Evolutionary conservation across 2,113 vertebrate species (phyloP).

Genomic region (Hippoglossus stenolepis): DNA sequence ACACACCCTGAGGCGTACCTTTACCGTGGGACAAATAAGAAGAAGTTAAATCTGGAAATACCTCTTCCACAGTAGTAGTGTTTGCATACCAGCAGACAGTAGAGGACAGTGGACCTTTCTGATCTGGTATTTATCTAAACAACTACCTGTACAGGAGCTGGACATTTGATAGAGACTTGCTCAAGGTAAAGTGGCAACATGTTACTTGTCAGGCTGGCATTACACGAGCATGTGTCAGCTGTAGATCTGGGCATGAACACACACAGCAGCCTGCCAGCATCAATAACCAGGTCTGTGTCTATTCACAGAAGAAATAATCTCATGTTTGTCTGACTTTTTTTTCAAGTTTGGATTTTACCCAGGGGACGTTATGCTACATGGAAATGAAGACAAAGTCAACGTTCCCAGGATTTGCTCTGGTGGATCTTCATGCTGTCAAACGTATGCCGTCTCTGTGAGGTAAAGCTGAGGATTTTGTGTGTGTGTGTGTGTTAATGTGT

Average conservation of each 20-base stretch:
- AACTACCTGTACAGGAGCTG: not conserved
- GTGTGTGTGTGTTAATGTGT: not conserved
- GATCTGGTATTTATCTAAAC: not conserved
- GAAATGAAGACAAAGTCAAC: slow-evolving; percentile 40
- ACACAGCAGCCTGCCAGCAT: not conserved
- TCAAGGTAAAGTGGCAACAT: not conserved
- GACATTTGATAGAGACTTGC: not conserved
- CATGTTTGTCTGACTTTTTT: slow-evolving; percentile 9
- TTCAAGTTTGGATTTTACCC: slow-evolving; percentile 12
- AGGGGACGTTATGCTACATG: slow-evolving; percentile 31
- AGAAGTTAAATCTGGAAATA: not conserved
- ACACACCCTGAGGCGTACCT: slow-evolving; percentile 63
- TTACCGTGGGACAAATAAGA: slow-evolving; percentile 10
- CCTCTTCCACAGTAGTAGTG: not conserved
- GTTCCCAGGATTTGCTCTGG: not conserved
- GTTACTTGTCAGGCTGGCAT: slow-evolving; percentile 22
- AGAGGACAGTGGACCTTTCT: not conserved
- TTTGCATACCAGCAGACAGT: not conserved
- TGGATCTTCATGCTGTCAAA: slow-evolving; percentile 12
- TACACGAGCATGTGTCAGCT: slow-evolving; percentile 40
- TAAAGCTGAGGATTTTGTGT: slow-evolving; percentile 32
- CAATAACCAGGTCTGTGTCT: not conserved
- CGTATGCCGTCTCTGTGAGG: slow-evolving; percentile 36
- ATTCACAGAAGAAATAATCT: not conserved
- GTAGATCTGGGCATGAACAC: slow-evolving; percentile 8